Conservation (phyloP, 2,113 vertebrate species). For the Channa maculata region DNA sequence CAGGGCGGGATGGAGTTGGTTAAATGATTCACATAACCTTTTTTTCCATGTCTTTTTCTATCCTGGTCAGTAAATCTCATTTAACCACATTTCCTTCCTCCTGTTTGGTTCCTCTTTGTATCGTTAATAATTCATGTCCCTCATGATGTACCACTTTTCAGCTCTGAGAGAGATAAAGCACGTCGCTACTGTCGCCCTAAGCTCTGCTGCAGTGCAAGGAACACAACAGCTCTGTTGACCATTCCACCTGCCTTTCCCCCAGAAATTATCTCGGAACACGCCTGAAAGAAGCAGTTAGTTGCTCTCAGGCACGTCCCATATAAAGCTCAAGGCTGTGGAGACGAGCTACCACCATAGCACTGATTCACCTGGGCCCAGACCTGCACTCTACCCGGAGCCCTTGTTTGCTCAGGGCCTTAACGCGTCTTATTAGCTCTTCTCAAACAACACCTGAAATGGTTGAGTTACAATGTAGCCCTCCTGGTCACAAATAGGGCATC, state of each 20-base stretch:
- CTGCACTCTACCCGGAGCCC: conserved; percentile 56
- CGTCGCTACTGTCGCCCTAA: conserved; percentile 41
- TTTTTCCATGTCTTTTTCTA: conserved; percentile 35
- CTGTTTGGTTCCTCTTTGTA: conserved; percentile 47
- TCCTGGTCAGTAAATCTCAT: conserved; percentile 3
- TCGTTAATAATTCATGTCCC: conserved; percentile 76
- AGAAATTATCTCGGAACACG: conserved; percentile 64
- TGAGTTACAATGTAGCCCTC: conserved; percentile 65
- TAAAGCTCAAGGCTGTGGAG: conserved; percentile 56
- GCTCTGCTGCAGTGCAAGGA: conserved; percentile 47
- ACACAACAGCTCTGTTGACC: conserved; percentile 67
- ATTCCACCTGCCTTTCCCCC: conserved; percentile 57
- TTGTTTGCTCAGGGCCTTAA: conserved; percentile 79
- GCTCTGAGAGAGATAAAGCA: conserved; percentile 76
- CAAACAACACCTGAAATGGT: conserved; percentile 80
- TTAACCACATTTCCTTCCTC: conserved; percentile 32
- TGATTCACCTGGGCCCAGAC: conserved; percentile 57
- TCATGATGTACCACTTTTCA: conserved; percentile 57
- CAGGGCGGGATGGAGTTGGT: conserved; percentile 7
- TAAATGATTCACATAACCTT: conserved; percentile 37
- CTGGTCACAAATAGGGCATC: conserved; percentile 66
- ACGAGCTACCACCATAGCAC: conserved; percentile 37
- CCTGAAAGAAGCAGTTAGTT: conserved; percentile 66
- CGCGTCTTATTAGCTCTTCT: conserved; percentile 80
- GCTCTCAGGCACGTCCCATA: conserved; percentile 70